Evolutionary conservation across 2,797 vertebrate species (phyloP), one percentile per base, ranked within the genome.

Genomic region (Geotria australis): DNA sequence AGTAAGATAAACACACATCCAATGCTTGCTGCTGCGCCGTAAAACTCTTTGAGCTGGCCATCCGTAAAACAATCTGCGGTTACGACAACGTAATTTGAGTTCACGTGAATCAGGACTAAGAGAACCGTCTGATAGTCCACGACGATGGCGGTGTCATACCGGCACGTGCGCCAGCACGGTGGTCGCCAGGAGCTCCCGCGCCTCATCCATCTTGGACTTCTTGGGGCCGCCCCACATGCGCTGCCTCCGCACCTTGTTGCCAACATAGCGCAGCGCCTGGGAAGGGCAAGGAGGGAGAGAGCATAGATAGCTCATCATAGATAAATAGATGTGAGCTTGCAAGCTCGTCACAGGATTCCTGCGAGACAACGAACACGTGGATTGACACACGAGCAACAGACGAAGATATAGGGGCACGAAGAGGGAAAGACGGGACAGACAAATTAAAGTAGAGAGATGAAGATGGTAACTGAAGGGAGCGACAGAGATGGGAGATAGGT

Each of bases 221-320:
- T 95, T 94, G 10, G 83, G 89, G 53, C 89, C 88, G 55, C 91
- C 88, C 91, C 91, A 98, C 80, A 96, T 93, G 47, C 88, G 80
- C 66, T 96, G 91, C 47, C 89, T 73, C 60, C 89, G 75, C 38
- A 98, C 80, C 76, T 98, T 96, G 71, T 96, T 96, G 47, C 89
- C 91, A 48, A 98, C 81, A 66, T 83, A 96, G 62, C 79, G 79
- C 61, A 98, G 67, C 10, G 89, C 89, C 88, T 98, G 65, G 48
- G 48, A 51, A 48, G 48, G 48, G 48, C 15, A 51, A 48, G 11
- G 15, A 15, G 48, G 48, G 48, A 11, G 48, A 2, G 48, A 48
- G 5, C n/a, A n/a, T n/a, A 38, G 24, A 5, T 38, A 4, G 24
- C n/a, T n/a, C n/a, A n/a, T n/a, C n/a, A n/a, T n/a, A n/a, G n/a